phyloP scores from a whole-genome alignment of 2,113 vertebrate species.

The Hassar affinis region DNA sequence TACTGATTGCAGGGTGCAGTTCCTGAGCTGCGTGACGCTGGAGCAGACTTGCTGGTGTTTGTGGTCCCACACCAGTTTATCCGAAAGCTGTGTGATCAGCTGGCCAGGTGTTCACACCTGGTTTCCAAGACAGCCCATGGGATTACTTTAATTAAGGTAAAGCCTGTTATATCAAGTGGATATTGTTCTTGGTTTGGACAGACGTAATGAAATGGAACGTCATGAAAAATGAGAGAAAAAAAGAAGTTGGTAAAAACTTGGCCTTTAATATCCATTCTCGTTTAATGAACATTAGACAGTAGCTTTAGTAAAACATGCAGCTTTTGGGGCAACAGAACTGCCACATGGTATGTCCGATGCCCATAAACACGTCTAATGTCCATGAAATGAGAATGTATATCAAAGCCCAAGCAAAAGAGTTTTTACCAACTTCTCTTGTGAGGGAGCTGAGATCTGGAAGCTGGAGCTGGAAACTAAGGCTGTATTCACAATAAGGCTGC shows the following conservation, averaged over 20 bases:
- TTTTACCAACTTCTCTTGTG: neutral
- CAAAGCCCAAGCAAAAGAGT: neutral
- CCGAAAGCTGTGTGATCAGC: conserved; percentile 83
- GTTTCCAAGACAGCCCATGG: conserved; percentile 79
- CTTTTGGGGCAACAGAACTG: too few species aligned
- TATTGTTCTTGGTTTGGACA: neutral
- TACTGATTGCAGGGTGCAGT: conserved; percentile 75
- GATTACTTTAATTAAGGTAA: conserved; percentile 93
- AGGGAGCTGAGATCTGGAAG: neutral
- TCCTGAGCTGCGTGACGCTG: conserved; percentile 78
- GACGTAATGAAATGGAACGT: neutral
- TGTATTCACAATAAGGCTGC: neutral
- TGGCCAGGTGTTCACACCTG: conserved; percentile 76
- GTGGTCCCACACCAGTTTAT: conserved; percentile 94
- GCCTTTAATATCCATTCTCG: too few species aligned
- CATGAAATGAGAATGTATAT: neutral
- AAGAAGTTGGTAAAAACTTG: too few species aligned
- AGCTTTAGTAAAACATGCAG: too few species aligned
- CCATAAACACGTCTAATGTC: neutral
- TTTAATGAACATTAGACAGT: too few species aligned
- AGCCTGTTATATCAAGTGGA: neutral
- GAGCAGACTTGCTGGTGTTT: conserved; percentile 86
- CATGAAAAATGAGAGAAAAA: neutral
- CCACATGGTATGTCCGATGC: neutral
- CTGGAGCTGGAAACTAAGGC: neutral